Conservation (phyloP, 2,797 vertebrate species). For the Argya squamiceps region DNA sequence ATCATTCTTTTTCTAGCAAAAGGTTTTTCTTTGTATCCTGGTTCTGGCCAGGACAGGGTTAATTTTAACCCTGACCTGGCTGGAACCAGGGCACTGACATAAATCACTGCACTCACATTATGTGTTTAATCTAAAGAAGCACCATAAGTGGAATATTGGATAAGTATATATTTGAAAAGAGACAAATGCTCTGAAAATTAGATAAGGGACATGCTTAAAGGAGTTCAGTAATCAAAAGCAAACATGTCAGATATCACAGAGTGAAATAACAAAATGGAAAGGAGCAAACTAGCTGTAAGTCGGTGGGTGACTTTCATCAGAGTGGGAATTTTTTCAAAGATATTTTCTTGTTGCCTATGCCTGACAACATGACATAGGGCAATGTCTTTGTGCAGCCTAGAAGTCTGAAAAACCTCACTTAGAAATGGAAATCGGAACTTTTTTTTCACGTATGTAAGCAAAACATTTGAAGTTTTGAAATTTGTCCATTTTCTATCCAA, state of each 20-base stretch:
- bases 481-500: not conserved
- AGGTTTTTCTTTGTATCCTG: not conserved
- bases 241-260: not conserved
- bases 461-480: not conserved
- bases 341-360: not conserved
- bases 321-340: not conserved
- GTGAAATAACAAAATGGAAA: not conserved
- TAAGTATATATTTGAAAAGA: not conserved
- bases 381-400: not conserved
- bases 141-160: not conserved
- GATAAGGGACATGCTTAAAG: not conserved
- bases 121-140: not conserved
- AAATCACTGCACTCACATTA: not conserved
- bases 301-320: not conserved
- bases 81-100: not conserved
- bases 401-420: not conserved
- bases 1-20: not conserved
- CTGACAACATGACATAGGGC: not conserved
- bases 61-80: not conserved
- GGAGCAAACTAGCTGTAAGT: not conserved
- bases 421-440: not conserved
- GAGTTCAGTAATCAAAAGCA: not conserved
- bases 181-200: not conserved
- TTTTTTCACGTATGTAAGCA: not conserved
- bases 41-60: fast-evolving